Conservation (phyloP, 2,888 invertebrate species). For the Drosophila subsilvestris region DNA sequence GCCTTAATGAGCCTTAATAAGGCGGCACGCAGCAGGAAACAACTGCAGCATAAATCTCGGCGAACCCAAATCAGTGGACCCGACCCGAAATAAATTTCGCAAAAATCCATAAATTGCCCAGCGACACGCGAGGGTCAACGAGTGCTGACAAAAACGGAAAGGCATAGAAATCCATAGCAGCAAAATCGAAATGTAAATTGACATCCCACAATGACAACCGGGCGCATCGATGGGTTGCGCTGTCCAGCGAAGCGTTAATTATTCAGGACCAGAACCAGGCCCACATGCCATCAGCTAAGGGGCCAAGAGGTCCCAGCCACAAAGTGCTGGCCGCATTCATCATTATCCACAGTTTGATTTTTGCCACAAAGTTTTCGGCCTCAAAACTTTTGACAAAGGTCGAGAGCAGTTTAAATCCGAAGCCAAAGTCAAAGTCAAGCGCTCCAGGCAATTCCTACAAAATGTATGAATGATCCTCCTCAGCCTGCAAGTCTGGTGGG, state of each 20-base stretch:
- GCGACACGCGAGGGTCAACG: slow-evolving; percentile 59
- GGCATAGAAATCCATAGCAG: slow-evolving; percentile 28
- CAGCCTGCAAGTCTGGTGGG: slow-evolving; percentile 44
- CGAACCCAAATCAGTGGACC: slow-evolving; percentile 67
- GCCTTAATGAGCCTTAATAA: slow-evolving; percentile 68
- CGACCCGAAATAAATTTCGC: slow-evolving; percentile 66
- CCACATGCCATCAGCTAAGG: slow-evolving; percentile 14
- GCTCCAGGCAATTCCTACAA: slow-evolving; percentile 68
- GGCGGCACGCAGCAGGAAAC: slow-evolving; percentile 35
- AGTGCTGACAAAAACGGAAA: slow-evolving; percentile 18
- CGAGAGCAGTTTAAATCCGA: slow-evolving; percentile 67
- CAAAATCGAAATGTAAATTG: slow-evolving; percentile 69
- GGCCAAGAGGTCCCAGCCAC: slow-evolving; percentile 14
- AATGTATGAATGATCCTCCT: slow-evolving; percentile 61
- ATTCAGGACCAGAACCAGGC: slow-evolving; percentile 47
- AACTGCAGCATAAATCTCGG: slow-evolving; percentile 68
- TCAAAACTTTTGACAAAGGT: slow-evolving; percentile 72
- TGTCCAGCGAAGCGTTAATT: slow-evolving; percentile 72
- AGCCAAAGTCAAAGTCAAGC: slow-evolving; percentile 49
- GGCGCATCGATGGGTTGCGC: slow-evolving; percentile 27
- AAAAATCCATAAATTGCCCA: slow-evolving; percentile 70
- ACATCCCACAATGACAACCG: slow-evolving; percentile 53
- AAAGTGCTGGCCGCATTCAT: slow-evolving; percentile 64
- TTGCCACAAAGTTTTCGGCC: slow-evolving; percentile 62
- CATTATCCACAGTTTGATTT: slow-evolving; percentile 70